Evolutionary conservation across 2,888 invertebrate species (phyloP).

Genomic region (Meloe dianella): DNA sequence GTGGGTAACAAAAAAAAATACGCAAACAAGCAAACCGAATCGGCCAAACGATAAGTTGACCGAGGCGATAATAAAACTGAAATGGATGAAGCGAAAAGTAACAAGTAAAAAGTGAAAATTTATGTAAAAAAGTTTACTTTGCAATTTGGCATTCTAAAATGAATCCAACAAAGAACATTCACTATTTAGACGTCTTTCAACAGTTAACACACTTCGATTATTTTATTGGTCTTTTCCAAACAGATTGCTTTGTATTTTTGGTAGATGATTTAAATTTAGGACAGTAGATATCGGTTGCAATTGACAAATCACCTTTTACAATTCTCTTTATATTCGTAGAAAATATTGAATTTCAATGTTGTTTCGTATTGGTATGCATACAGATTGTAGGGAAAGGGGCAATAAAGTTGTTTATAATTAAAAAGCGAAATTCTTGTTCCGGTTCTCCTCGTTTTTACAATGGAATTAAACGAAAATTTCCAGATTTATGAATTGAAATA

Average conservation of each 20-base stretch:
- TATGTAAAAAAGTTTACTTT: slow-evolving; percentile 3
- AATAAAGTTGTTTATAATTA: neutral
- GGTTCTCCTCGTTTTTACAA: neutral
- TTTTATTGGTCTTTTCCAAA: neutral
- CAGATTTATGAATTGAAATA: slow-evolving; percentile 5
- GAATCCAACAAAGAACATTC: neutral
- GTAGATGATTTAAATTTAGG: too few species aligned
- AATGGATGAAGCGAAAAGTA: slow-evolving; percentile 8
- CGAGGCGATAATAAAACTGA: slow-evolving; percentile 5
- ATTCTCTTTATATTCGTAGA: neutral
- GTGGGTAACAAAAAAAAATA: neutral
- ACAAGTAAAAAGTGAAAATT: neutral
- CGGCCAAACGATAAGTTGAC: neutral
- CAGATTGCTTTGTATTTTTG: too few species aligned
- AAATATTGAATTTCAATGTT: neutral
- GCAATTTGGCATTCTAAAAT: neutral
- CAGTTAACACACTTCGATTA: neutral
- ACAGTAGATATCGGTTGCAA: slow-evolving; percentile 4
- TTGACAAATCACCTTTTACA: slow-evolving; percentile 8
- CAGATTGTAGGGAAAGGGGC: neutral
- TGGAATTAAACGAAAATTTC: neutral
- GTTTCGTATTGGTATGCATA: neutral
- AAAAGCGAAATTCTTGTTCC: neutral
- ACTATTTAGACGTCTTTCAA: neutral
- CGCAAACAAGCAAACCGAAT: neutral